Base-by-base conservation (phyloP, 2,888 invertebrate genomes). In the Morpho deidamia region DNA sequence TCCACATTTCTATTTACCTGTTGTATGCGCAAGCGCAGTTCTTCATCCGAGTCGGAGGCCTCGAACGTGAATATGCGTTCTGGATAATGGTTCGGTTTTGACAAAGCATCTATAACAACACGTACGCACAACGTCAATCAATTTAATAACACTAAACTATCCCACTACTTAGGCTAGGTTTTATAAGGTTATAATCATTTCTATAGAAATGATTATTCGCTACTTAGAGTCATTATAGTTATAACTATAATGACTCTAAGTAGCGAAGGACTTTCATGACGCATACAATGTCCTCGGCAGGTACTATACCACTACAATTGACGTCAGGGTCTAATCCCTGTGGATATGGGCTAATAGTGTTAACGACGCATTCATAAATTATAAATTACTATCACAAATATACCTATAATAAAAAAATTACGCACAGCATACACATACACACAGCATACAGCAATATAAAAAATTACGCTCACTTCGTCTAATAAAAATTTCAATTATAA, bases 31-130 rank as follows among this genome's bases (percentile, higher is more conserved):
- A 88, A 82, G 59, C 88, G 89, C 78, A 87, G 86, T 74, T 88
- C 88, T 57, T 88, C 88, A 71, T 88, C 89, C 60, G 85, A 83
- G 72, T 88, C 88, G 64, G 87, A 83, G 52, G 85, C 76, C 76
- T 88, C 88, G 78, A 87, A 89, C 75, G 87, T 77, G 81, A 83
- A 88, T 75, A 88, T 81, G 72, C 86, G 83, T 78, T 89, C 89
- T 69, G 87, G 88, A 62, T 84, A 88, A 84, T 84, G 83, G 77
- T 78, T 88, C 81, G 85, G 78, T 87, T 89, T 87, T 82, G 88
- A 87, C 84, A 89, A 89, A 88, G 88, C 83, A 89, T 89, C 89
- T 89, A 89, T 77, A 89, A 89, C 85, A 86, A 86, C 87, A 89
- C 77, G 79, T 78, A 85, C 80, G 78, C 69, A 82, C 78, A 82